Percentiles rank a stretch among this genome's conserved stretches.
These are phyloP conservation scores for Thereuonema tuberculata DNA, from an alignment of 1,140 invertebrate genomes.

Conservation along the genomic window DNA sequence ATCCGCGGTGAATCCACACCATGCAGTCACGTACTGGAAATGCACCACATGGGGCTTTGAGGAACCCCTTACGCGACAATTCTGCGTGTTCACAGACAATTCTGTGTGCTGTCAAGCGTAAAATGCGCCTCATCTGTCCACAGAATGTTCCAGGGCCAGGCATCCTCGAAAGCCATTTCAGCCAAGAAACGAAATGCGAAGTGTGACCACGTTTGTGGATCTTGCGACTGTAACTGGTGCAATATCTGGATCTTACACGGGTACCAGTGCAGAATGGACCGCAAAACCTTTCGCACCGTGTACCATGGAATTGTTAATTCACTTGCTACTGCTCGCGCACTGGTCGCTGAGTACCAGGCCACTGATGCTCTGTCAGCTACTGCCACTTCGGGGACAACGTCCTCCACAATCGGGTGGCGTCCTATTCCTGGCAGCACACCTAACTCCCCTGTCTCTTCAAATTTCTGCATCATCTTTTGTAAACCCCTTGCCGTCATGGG, in stretches of 20 bases:
- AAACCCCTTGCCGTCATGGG: too few species aligned
- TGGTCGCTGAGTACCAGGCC: too few species aligned
- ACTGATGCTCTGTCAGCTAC: too few species aligned
- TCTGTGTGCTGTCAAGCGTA: neutral
- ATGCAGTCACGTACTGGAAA: neutral
- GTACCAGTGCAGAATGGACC: neutral
- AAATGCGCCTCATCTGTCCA: neutral
- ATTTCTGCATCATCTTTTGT: too few species aligned
- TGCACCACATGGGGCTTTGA: neutral
- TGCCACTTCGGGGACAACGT: too few species aligned
- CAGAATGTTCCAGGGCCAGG: neutral
- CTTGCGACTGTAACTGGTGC: neutral
- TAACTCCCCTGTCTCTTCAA: too few species aligned
- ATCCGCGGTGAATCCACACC: neutral
- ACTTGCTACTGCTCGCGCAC: too few species aligned
- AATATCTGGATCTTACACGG: neutral
- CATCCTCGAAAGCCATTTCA: neutral
- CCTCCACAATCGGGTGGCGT: too few species aligned
- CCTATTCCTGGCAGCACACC: too few species aligned
- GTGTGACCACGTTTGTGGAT: neutral
- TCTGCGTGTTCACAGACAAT: neutral
- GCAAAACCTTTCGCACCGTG: conserved; percentile 25
- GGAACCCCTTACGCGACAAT: neutral
- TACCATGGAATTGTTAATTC: conserved; percentile 35
- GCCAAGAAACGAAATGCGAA: neutral